Base-by-base conservation (phyloP, 2,797 vertebrate genomes). In the Periparus ater region DNA sequence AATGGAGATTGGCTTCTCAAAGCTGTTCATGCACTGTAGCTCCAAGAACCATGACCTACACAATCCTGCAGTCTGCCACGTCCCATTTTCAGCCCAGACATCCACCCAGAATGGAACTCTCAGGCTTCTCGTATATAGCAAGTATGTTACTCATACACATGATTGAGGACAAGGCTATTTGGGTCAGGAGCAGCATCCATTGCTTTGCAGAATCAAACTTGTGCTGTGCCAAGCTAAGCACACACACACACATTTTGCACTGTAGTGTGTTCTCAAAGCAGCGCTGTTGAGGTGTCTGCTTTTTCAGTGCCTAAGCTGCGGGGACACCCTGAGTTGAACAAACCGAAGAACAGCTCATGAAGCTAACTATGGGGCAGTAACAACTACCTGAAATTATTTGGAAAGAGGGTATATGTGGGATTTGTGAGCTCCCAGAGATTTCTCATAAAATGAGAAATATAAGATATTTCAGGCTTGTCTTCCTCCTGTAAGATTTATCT, bases 71-170 rank as follows among this genome's bases (percentile, higher is more conserved):
- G 47, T n/a, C 25, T 70, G 32, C 44, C 42, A 38, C 6, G 18
- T 82, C 36, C 13, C 14, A 40, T 55, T 87, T 86, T 51, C 47
- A 71, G 70, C n/a, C 2, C 32, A 54, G 51, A 54, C 20, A 45
- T 36, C 62, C 22, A 40, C n/a, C 8, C 48, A 70, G 63, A 70
- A 85, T 4, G 23, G 63, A 91, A 22, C 36, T 51, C 26, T 55
- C 55, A 73, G 54, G 44, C 47, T 87, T 27, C 22, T 30, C 0
- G 0, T 30, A 47, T 17, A 15, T 32, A 30, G n/a, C 21, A 72
- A 44, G 15, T 17, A 11, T 29, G n/a, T 51, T 50, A 53, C 50
- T 79, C 51, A 55, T 9, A 73, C 19, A 70, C 13, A 22, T 6
- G 60, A 27, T n/a, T 72, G 58, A 57, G 66, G 38, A 81, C 66